A percentile compares a stretch with the other conserved stretches of the same genome.
Evolutionary conservation across 2,797 vertebrate genomes (phyloP).

Genomic region (Orientallactaga sibirica): DNA sequence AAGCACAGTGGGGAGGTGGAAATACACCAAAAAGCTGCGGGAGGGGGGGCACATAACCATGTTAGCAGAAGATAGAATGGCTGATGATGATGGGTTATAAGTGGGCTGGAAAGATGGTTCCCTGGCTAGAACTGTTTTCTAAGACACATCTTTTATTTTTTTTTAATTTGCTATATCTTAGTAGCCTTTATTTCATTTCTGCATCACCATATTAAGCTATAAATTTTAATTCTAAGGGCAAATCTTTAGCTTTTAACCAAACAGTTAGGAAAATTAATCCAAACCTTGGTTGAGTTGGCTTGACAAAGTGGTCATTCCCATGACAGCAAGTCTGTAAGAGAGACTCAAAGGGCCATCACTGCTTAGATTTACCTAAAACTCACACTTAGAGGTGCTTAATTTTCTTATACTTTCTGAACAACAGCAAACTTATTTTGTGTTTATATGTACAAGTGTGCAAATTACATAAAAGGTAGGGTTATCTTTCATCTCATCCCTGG

Average conservation of each 20-base stretch:
- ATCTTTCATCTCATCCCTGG: neutral
- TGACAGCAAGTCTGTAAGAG: neutral
- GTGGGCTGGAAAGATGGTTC: neutral
- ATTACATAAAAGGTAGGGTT: neutral
- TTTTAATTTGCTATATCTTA: neutral
- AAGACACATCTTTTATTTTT: neutral
- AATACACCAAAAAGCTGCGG: neutral
- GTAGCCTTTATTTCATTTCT: slow-evolving; percentile 40
- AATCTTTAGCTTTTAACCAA: too few relatives aligned
- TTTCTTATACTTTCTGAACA: neutral
- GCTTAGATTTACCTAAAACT: neutral
- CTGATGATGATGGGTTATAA: neutral
- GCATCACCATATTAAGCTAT: neutral
- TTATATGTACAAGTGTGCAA: neutral
- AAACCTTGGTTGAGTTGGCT: neutral
- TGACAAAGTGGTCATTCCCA: neutral
- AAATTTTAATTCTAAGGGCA: slow-evolving; percentile 49
- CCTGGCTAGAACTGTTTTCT: neutral
- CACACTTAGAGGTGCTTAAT: too few relatives aligned
- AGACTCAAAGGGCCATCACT: neutral
- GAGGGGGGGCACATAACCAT: neutral
- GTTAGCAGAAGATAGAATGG: neutral
- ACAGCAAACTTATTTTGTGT: slow-evolving; percentile 12
- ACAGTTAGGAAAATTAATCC: neutral
- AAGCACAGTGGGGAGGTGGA: neutral